phyloP scores from a whole-genome alignment of 1,140 invertebrate species.

The Oryctes rhinoceros region DNA sequence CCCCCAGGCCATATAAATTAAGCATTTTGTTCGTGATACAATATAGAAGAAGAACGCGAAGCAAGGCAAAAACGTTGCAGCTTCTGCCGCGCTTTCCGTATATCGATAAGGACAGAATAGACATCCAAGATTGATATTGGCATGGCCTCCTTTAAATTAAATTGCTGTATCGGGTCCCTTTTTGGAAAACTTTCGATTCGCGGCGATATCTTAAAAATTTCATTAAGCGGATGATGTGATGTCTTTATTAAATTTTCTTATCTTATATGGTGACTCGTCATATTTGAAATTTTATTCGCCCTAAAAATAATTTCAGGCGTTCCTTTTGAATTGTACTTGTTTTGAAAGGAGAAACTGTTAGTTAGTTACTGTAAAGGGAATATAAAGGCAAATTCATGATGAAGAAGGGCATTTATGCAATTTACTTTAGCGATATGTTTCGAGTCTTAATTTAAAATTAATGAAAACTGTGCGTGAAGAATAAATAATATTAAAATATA shows the following conservation, averaged over 20 bases:
- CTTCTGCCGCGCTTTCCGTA: not conserved
- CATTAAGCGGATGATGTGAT: conserved; percentile 10
- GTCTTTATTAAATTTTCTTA: not conserved
- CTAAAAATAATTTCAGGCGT: not conserved
- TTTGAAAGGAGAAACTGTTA: too few species aligned
- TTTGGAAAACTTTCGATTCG: not conserved
- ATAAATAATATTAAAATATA: too few species aligned
- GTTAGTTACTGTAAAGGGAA: too few species aligned
- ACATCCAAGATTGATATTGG: conserved; percentile 8
- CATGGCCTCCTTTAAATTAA: conserved; percentile 12
- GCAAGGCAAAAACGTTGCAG: not conserved
- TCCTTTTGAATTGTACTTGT: too few species aligned
- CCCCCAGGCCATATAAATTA: conserved; percentile 24
- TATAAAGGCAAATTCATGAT: too few species aligned
- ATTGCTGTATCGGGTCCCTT: not conserved
- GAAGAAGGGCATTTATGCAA: too few species aligned
- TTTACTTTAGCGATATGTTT: too few species aligned
- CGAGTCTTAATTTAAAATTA: too few species aligned
- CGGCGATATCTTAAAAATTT: conserved; percentile 6
- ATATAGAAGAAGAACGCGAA: not conserved
- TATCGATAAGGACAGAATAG: not conserved
- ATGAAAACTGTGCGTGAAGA: too few species aligned
- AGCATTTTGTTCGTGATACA: conserved; percentile 27
- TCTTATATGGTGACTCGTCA: not conserved
- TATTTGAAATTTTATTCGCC: not conserved